Conservation (phyloP, 2,113 vertebrate genomes). For the Spilogale gracilis region DNA sequence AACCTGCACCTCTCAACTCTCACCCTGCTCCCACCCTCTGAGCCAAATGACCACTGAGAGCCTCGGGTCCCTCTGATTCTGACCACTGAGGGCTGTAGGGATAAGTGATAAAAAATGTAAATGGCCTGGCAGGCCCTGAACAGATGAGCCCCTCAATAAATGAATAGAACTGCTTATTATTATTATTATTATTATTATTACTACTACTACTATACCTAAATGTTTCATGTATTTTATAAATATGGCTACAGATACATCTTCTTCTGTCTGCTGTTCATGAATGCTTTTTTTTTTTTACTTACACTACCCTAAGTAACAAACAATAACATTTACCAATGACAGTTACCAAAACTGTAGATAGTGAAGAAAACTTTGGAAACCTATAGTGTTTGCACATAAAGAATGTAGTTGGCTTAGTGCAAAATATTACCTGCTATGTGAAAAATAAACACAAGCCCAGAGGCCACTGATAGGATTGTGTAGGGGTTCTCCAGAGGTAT, state of each 20-base stretch:
- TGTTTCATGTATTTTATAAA: conserved; percentile 39
- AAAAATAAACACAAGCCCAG: neutral
- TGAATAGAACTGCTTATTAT: neutral
- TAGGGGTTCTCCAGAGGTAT: neutral
- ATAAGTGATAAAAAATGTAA: neutral
- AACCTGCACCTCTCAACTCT: neutral
- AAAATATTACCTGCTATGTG: neutral
- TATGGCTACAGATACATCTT: conserved; percentile 12
- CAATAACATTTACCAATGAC: conserved; percentile 31
- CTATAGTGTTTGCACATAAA: neutral
- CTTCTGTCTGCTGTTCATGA: conserved; percentile 52
- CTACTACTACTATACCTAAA: neutral
- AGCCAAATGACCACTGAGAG: neutral
- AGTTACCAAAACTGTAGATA: conserved; percentile 17
- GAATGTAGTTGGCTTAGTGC: neutral
- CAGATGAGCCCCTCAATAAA: neutral
- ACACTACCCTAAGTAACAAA: conserved; percentile 8
- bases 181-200: neutral
- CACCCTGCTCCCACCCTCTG: too few species aligned
- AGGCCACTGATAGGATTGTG: neutral
- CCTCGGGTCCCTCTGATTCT: neutral
- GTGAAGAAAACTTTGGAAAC: neutral
- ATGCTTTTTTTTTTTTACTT: neutral
- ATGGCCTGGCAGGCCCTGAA: neutral
- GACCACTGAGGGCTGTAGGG: neutral